These are phyloP conservation scores for Campoletis sonorensis DNA, from an alignment of 1,140 invertebrate species.

Conservation along the genomic window DNA sequence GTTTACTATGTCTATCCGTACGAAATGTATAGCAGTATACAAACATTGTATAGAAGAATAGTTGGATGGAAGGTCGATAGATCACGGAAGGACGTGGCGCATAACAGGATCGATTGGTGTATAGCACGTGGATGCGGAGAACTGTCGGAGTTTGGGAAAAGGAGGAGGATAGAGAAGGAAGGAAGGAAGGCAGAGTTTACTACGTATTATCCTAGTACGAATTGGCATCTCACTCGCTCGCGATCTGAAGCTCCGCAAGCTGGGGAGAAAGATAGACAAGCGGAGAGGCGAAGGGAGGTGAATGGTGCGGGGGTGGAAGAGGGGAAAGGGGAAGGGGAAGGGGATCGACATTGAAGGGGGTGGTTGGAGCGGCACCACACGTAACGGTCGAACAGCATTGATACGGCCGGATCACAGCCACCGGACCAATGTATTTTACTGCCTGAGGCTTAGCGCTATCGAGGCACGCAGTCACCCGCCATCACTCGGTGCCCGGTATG, in stretches of 20 bases:
- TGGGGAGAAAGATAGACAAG: slow-evolving; percentile 1
- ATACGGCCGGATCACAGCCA: slow-evolving; percentile 76
- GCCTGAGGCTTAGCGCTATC: slow-evolving; percentile 76
- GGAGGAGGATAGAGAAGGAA: slow-evolving; percentile 29
- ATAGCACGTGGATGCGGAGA: slow-evolving; percentile 48
- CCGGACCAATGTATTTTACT: slow-evolving; percentile 76
- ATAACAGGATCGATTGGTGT: slow-evolving; percentile 62
- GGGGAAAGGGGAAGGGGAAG: slow-evolving; percentile 19
- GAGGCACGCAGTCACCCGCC: slow-evolving; percentile 76
- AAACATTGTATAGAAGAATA: slow-evolving; percentile 32
- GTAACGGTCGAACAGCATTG: slow-evolving; percentile 74
- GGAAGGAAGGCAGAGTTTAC: slow-evolving; percentile 26
- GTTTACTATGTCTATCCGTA: background rate
- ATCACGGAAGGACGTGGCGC: slow-evolving; percentile 63
- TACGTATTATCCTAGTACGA: slow-evolving; percentile 26
- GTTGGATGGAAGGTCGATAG: slow-evolving; percentile 61
- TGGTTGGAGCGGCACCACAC: slow-evolving; percentile 58
- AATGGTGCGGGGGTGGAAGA: background rate
- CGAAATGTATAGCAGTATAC: slow-evolving; percentile 25
- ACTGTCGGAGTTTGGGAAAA: slow-evolving; percentile 50
- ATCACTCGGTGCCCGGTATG: slow-evolving; percentile 75
- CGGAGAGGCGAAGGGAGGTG: slow-evolving; percentile 18
- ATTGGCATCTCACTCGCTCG: slow-evolving; percentile 30
- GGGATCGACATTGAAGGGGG: slow-evolving; percentile 37
- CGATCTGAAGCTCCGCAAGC: slow-evolving; percentile 8